These are phyloP conservation scores for Haliclona indistincta DNA, from an alignment of 37 sponge, comb jelly and placozoan species.

Conservation along the genomic window DNA sequence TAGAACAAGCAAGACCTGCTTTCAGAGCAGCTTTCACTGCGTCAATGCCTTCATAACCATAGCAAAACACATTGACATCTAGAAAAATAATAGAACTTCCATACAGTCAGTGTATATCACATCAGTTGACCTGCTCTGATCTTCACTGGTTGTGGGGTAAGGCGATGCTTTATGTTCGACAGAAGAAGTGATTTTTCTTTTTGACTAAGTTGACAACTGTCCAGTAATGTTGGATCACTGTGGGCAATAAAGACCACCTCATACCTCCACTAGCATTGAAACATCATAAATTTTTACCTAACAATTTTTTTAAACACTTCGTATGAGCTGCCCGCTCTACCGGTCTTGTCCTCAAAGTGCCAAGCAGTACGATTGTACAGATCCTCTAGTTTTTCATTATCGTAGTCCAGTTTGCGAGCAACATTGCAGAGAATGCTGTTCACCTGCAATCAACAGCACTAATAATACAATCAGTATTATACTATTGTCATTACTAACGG, in stretches of 20 bases:
- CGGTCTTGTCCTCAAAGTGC: constrained; percentile 83
- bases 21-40: constrained; percentile 90
- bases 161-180: constrained; percentile 82
- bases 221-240: constrained; percentile 58
- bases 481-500: constrained; percentile 73
- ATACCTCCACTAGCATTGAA: neutral
- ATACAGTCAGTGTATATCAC: too few relatives aligned
- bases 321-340: constrained; percentile 75
- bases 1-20: constrained; percentile 78
- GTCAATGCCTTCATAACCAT: constrained; percentile 97
- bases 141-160: constrained; percentile 96
- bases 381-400: constrained; percentile 89
- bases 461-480: neutral
- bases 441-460: constrained; percentile 38
- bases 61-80: constrained; percentile 94
- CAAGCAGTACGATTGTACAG: constrained; percentile 94
- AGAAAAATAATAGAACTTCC: neutral
- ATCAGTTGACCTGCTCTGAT: constrained; percentile 77
- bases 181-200: constrained; percentile 76
- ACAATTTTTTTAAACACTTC: constrained; percentile 95
- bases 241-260: too few relatives aligned
- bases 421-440: constrained; percentile 93
- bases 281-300: constrained; percentile 34
- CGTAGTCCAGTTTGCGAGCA: constrained; percentile 81
- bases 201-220: constrained; percentile 46